Evolutionary conservation across 2,113 vertebrate genomes (phyloP).

Genomic region (Anolis carolinensis): DNA sequence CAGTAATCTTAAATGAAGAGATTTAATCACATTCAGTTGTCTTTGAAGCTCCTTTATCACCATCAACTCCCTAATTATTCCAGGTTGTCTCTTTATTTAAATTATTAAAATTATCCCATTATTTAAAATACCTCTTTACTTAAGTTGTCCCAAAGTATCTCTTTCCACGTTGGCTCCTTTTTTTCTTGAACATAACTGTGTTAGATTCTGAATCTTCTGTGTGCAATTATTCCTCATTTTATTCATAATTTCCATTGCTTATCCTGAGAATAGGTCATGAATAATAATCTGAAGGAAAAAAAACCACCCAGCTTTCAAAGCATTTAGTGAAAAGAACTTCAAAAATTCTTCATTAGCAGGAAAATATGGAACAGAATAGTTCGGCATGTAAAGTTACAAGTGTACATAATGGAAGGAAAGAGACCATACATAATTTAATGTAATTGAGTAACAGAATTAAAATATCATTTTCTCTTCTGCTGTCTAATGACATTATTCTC

Average conservation of each 20-base stretch:
- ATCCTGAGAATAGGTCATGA: neutral
- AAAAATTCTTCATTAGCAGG: slow-evolving; percentile 43
- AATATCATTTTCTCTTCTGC: slow-evolving; percentile 31
- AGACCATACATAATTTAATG: slow-evolving; percentile 60
- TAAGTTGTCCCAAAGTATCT: neutral
- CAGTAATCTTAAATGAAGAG: neutral
- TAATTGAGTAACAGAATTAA: slow-evolving; percentile 59
- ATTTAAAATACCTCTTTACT: neutral
- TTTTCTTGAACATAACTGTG: neutral
- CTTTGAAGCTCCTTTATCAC: neutral
- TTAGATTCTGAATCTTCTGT: neutral
- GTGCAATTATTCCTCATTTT: neutral
- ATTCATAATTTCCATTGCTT: neutral
- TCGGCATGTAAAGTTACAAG: slow-evolving; percentile 52
- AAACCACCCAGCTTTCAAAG: neutral
- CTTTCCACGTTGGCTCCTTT: neutral
- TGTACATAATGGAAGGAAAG: slow-evolving; percentile 50
- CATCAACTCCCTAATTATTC: neutral
- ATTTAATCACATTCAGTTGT: neutral
- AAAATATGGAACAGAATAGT: slow-evolving; percentile 45
- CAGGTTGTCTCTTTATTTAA: neutral
- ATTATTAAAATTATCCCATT: neutral
- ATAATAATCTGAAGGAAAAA: neutral
- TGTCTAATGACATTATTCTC: slow-evolving; percentile 35
- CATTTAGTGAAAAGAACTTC: neutral